Base-by-base conservation (phyloP, 2,888 invertebrate genomes). In the Cheilosia vernalis region DNA sequence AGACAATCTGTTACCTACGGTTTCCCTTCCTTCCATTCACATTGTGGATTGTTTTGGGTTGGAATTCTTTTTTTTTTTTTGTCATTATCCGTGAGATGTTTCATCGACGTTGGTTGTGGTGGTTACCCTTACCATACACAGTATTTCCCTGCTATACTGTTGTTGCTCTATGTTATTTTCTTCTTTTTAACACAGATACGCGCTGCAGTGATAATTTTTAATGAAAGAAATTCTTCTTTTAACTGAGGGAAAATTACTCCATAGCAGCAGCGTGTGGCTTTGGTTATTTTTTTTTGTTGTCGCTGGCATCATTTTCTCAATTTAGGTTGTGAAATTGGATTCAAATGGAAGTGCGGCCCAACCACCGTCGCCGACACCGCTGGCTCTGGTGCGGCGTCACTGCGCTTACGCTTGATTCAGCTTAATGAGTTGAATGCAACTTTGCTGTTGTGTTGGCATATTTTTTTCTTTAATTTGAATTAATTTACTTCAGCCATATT, bases 1-100 rank as follows among this genome's bases (percentile, higher is more conserved):
- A 73, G 80, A 80, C 73, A 80, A 80, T 66, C 80, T 73, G 80
- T 80, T 73, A 73, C 73, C 73, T 67, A 27, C 47, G 24, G 47
- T 47, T 55, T 51, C 66, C 66, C 60, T 55, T 47, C 58, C n/a
- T 27, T 33, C 55, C 53, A 44, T 47, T 37, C 37, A 21, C 24
- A 15, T 17, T 37, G 24, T 30, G 15, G 30, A 53, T 73, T 60
- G 79, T 73, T 53, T 73, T 61, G 49, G 51, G 10, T 72, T 33
- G 19, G 51, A 21, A 17, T 33, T 40, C 4, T 24, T 63, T 63
- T 27, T 40, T 63, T 27, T 40, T 61, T 30, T 55, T 13, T 27
- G 44, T 69, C 55, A 55, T 47, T 63, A 63, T 30, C 49, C 58
- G 17, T 72, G 70, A 33, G 70, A 78, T 64, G 21, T 70, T 70